Base-by-base conservation (phyloP, 2,113 vertebrate species). In the Fregetta grallaria region DNA sequence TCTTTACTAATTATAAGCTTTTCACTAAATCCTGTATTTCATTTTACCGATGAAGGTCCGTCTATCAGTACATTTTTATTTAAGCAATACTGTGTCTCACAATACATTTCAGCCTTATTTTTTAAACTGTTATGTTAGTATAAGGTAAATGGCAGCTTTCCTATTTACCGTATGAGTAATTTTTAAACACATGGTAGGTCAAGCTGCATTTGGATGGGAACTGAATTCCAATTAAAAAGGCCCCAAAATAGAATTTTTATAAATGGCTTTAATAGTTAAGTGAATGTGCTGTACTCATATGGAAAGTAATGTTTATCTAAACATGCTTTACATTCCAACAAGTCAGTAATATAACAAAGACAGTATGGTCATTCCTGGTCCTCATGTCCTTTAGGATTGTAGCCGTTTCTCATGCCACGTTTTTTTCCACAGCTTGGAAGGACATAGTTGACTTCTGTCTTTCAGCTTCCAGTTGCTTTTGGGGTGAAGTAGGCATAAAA, bases 121-220 rank as follows among this genome's bases (percentile, higher is more conserved):
- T 86, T 85, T 9, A 29, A 81, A 44, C 47, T 63, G 72, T 30
- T 38, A 4, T 86, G 38, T 81, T 86, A 75, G 23, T 72, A 18
- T 47, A 78, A 84, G 70, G 68, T 92, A 62, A 86, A 72, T 85
- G 70, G 71, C 70, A 91, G 84, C 63, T 85, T 94, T 91, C 49
- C 56, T 94, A 19, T 94, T 84, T 93, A 88, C 78, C 78, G 65
- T 55, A 63, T 58, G 65, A 95, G 9, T 90, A 79, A 85, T 94
- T 94, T 85, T 91, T 92, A 75, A 96, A 92, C 90, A 90, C 81
- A 72, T 96, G 93, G 73, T 94, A 34, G 63, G 66, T 96, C 91
- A 94, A 75, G 75, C 75, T 86, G 66, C 52, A 36, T 91, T 86
- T 95, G 73, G 80, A 83, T 94, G 34, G 66, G 62, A 95, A 66